phyloP scores from a whole-genome alignment of 2,113 vertebrate species.

The Pelecanus crispus region DNA sequence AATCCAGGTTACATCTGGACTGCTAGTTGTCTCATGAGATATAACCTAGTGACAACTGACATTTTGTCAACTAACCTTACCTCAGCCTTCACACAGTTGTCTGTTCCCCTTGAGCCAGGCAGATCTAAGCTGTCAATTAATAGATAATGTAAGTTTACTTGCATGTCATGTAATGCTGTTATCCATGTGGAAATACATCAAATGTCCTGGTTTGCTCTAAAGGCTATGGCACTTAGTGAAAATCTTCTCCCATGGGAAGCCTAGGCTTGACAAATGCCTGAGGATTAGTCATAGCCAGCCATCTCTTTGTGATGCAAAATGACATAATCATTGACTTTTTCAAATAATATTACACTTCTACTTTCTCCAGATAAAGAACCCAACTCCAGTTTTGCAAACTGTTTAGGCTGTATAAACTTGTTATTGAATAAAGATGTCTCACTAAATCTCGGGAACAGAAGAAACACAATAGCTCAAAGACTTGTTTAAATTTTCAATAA shows the following conservation, averaged over 20 bases:
- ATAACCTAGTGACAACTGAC: slow-evolving; percentile 76
- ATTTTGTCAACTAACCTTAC: slow-evolving; percentile 78
- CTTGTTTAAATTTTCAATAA: background rate
- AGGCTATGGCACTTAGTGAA: slow-evolving; percentile 64
- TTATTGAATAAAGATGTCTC: background rate
- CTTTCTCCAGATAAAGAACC: slow-evolving; percentile 17
- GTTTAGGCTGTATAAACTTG: background rate
- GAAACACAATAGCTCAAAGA: background rate
- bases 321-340: slow-evolving; percentile 75
- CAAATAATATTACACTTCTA: slow-evolving; percentile 55
- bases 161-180: slow-evolving; percentile 66
- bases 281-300: slow-evolving; percentile 72
- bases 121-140: slow-evolving; percentile 82
- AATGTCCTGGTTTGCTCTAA: slow-evolving; percentile 66
- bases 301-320: slow-evolving; percentile 74
- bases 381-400: slow-evolving; percentile 20
- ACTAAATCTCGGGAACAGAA: background rate
- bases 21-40: slow-evolving; percentile 63
- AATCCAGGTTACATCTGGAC: slow-evolving; percentile 59
- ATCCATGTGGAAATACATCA: slow-evolving; percentile 65
- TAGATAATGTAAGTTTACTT: slow-evolving; percentile 71
- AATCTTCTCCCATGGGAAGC: slow-evolving; percentile 50
- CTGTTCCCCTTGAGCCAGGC: slow-evolving; percentile 65
- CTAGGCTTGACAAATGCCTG: slow-evolving; percentile 69
- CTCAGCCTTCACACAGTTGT: slow-evolving; percentile 58